Evolutionary conservation across 1,140 invertebrate genomes (phyloP), one percentile per base, ranked within the genome.

Genomic region (Nephila pilipes): DNA sequence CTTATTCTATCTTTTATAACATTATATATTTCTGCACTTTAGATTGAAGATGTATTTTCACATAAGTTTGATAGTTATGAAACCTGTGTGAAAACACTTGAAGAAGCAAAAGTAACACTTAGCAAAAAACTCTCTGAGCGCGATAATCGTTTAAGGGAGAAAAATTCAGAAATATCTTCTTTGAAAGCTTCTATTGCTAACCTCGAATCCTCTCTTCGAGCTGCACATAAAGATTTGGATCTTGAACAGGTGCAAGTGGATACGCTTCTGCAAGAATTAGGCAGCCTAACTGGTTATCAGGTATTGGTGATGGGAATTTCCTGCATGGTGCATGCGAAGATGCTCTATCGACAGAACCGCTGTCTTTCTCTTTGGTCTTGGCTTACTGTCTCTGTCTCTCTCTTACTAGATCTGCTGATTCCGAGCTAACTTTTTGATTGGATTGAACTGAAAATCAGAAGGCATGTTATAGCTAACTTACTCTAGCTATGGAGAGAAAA

Each of bases 261-360:
- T 16, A 79, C 46, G 2, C 55, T 93, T n/a, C 58, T 87, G 22
- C 58, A 93, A 54, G 91, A 93, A 29, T 29, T 93, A 16, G 91
- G 91, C 38, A 93, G 91, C 32, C 32, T 93, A 80, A 80, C 79
- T 93, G 63, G 83, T 58, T 93, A 93, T 87, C 91, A 93, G 91
- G 91, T 93, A 93, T 54, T 69, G 90, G 81, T 92, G 90, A 81
- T 85, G 80, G 90, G 80, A 55, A 32, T 85, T 85, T 69, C 4
- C 20, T 29, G 91, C 91, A 87, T 93, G 83, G 25, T 79, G 91
- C 91, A 93, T 93, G 91, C 10, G 6, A 14, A 16, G 80, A 46
- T 54, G 22, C n/a, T 69, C 38, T 88, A 5, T 75, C 38, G 1
- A 32, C 36, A 22, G 38, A 36, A 29, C 18, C 54, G 38, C 8